Evolutionary conservation across 1,140 invertebrate species (phyloP).

Genomic region (Hetaerina americana): DNA sequence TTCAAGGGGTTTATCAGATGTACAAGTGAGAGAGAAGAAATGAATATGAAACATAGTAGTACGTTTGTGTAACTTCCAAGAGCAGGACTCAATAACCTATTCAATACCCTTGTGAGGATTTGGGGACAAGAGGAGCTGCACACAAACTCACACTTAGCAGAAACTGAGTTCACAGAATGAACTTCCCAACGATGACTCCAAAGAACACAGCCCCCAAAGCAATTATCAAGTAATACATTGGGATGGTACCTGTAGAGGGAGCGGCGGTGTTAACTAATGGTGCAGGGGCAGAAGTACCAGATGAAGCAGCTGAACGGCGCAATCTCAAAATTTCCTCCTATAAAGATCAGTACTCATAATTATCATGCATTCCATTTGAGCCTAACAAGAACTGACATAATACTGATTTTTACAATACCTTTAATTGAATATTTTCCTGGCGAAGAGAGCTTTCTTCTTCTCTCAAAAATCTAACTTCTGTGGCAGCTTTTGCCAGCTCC

Average conservation of each 20-base stretch:
- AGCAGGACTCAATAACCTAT: background rate
- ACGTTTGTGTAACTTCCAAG: background rate
- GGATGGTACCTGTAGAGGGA: constrained; percentile 19
- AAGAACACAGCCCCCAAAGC: constrained; percentile 28
- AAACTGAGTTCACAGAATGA: constrained; percentile 27
- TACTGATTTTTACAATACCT: constrained; percentile 36
- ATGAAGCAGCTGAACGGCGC: constrained; percentile 15
- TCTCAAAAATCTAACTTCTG: constrained; percentile 58
- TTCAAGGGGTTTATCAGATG: background rate
- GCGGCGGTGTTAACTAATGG: constrained; percentile 16
- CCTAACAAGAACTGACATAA: background rate
- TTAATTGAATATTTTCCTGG: constrained; percentile 68
- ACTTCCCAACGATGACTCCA: constrained; percentile 35
- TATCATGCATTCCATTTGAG: constrained; percentile 14
- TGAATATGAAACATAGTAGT: background rate
- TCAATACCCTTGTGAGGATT: constrained; percentile 4
- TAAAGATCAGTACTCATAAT: background rate
- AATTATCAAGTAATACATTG: constrained; percentile 29
- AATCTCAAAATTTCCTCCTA: constrained; percentile 22
- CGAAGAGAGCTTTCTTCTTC: constrained; percentile 60
- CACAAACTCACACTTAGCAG: background rate
- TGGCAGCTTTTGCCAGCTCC: constrained; percentile 50
- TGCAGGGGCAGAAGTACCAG: constrained; percentile 12
- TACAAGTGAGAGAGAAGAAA: constrained; percentile 6
- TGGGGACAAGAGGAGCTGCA: constrained; percentile 3